These are phyloP conservation scores for Hyposoter dolosus DNA, from an alignment of 2,888 invertebrate genomes.

Conservation along the genomic window DNA sequence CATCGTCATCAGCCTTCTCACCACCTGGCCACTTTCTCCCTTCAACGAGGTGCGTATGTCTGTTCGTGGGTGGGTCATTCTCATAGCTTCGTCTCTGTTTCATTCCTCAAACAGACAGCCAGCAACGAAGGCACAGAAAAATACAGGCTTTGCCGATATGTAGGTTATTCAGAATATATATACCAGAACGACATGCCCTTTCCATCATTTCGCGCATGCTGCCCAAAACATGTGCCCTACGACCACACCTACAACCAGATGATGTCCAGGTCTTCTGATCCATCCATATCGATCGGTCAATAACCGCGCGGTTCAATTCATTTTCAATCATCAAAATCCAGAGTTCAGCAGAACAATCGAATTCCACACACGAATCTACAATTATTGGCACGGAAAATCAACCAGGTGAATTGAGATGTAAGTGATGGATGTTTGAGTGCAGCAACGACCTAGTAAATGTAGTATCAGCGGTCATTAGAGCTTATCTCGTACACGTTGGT, in stretches of 20 bases:
- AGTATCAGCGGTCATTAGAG: background rate
- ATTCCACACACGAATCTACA: background rate
- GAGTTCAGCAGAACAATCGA: too few species aligned
- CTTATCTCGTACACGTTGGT: background rate
- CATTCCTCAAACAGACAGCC: slow-evolving; percentile 46
- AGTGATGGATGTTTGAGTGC: background rate
- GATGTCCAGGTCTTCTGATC: slow-evolving; percentile 25
- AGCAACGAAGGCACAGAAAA: slow-evolving; percentile 45
- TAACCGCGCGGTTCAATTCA: background rate
- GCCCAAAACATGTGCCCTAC: slow-evolving; percentile 17
- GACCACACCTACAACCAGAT: slow-evolving; percentile 54
- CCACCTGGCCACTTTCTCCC: slow-evolving; percentile 77
- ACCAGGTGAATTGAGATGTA: background rate
- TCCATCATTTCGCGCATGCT: slow-evolving; percentile 51
- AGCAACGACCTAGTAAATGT: background rate
- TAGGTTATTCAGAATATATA: slow-evolving; percentile 48
- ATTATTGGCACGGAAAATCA: background rate
- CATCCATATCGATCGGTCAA: background rate
- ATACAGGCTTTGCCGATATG: slow-evolving; percentile 56
- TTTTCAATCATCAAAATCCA: background rate
- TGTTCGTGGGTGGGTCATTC: slow-evolving; percentile 65
- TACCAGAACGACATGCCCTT: slow-evolving; percentile 47
- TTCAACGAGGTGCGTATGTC: slow-evolving; percentile 61
- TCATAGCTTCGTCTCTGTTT: slow-evolving; percentile 27
- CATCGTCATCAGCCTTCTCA: slow-evolving; percentile 70